Evolutionary conservation across 2,797 vertebrate species (phyloP).

Genomic region (Huso huso): DNA sequence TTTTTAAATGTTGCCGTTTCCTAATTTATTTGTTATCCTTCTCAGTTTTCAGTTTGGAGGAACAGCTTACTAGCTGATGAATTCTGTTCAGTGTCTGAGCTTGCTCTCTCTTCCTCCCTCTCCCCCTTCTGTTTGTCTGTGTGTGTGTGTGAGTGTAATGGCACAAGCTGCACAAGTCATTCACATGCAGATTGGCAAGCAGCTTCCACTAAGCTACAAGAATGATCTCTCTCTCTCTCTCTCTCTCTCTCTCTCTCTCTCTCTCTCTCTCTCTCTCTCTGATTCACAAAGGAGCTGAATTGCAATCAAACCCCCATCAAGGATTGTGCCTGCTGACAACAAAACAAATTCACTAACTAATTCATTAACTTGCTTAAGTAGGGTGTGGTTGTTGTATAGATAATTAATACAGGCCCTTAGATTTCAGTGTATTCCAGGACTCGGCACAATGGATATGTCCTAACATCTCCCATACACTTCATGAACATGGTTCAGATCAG

Average conservation of each 20-base stretch:
- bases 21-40: background rate
- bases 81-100: conserved; percentile 18
- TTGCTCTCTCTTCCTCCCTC: conserved; percentile 19
- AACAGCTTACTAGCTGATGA: background rate
- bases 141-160: conserved; percentile 24
- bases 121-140: conserved; percentile 5
- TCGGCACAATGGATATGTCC: too few relatives aligned
- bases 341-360: conserved; percentile 18
- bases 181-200: conserved; percentile 66
- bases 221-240: conserved; percentile 25
- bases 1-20: conserved; percentile 2
- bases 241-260: conserved; percentile 23
- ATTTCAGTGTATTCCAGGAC: too few relatives aligned
- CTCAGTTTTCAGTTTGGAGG: conserved; percentile 5
- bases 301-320: background rate
- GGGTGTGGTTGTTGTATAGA: too few relatives aligned
- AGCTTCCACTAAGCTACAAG: conserved; percentile 61
- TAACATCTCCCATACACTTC: too few relatives aligned
- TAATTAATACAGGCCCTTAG: too few relatives aligned
- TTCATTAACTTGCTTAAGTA: conserved; percentile 9
- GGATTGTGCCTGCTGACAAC: conserved; percentile 18
- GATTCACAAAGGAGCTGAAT: conserved; percentile 27
- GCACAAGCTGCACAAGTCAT: conserved; percentile 54
- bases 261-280: conserved; percentile 1
- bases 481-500: too few relatives aligned